Conservation (phyloP, 2,888 invertebrate species). For the Lottia gigantea region DNA sequence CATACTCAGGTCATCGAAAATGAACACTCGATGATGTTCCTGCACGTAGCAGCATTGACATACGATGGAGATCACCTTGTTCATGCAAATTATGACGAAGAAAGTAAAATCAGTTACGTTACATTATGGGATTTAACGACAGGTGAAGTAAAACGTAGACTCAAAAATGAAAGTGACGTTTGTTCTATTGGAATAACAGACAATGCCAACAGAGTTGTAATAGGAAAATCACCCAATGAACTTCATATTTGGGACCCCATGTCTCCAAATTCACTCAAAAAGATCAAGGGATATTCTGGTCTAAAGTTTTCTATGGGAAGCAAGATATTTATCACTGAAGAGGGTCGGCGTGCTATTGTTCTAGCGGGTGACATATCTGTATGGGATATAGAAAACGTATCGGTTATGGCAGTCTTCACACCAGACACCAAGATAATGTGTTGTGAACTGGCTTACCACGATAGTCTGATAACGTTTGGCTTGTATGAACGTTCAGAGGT, state of each 20-base stretch:
- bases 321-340: slow-evolving; percentile 56
- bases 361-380: slow-evolving; percentile 63
- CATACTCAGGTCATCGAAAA: slow-evolving; percentile 61
- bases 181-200: slow-evolving; percentile 59
- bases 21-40: slow-evolving; percentile 59
- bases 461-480: slow-evolving; percentile 57
- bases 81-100: slow-evolving; percentile 64
- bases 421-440: slow-evolving; percentile 61
- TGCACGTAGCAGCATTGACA: slow-evolving; percentile 60
- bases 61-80: slow-evolving; percentile 58
- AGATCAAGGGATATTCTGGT: slow-evolving; percentile 52
- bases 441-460: slow-evolving; percentile 53
- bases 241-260: slow-evolving; percentile 63
- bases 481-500: slow-evolving; percentile 58
- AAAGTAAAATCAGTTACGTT: slow-evolving; percentile 61
- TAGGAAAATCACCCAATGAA: slow-evolving; percentile 59
- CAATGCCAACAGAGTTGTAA: slow-evolving; percentile 56
- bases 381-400: slow-evolving; percentile 60
- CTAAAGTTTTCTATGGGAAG: slow-evolving; percentile 52
- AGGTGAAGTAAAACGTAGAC: slow-evolving; percentile 53
- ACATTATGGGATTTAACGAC: slow-evolving; percentile 63
- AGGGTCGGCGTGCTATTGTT: slow-evolving; percentile 54
- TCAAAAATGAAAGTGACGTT: slow-evolving; percentile 63
- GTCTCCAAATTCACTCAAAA: slow-evolving; percentile 42
- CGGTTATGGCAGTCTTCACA: slow-evolving; percentile 58